phyloP scores from a whole-genome alignment of 1,140 invertebrate genomes.

The Drosophila sucinea region DNA sequence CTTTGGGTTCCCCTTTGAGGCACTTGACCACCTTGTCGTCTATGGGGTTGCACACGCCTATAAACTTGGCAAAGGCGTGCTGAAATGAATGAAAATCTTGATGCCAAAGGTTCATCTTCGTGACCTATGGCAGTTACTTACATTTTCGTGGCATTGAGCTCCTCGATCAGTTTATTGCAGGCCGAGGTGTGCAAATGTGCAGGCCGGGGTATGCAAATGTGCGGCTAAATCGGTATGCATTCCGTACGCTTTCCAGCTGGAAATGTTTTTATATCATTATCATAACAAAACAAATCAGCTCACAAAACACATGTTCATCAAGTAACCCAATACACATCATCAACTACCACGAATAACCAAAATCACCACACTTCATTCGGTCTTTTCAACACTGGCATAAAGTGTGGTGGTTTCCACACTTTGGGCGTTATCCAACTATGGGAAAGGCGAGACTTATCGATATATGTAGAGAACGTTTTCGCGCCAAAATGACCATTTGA shows the following conservation, averaged over 20 bases:
- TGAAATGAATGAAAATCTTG: constrained; percentile 51
- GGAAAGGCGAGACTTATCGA: too few species aligned
- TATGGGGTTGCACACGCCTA: constrained; percentile 86
- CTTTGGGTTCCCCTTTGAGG: constrained; percentile 85
- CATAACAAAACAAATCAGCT: too few species aligned
- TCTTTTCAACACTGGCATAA: too few species aligned
- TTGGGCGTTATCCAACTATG: too few species aligned
- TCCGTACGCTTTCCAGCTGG: constrained; percentile 23
- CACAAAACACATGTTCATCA: too few species aligned
- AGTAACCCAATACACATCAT: too few species aligned
- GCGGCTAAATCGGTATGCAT: constrained; percentile 87
- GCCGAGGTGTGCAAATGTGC: too few species aligned
- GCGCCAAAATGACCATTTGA: too few species aligned
- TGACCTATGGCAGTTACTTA: constrained; percentile 73
- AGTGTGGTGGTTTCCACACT: too few species aligned
- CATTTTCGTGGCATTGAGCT: constrained; percentile 86
- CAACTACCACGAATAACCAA: too few species aligned
- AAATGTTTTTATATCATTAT: neutral
- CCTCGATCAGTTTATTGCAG: constrained; percentile 87
- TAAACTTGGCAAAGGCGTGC: constrained; percentile 84
- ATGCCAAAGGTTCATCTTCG: neutral
- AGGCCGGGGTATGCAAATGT: constrained; percentile 86
- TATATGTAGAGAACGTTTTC: too few species aligned
- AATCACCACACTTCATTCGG: too few species aligned
- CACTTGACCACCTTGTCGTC: constrained; percentile 86